Conservation (phyloP, 92 coral and sea anemone species). For the Hydrozoanthus gracilis region DNA sequence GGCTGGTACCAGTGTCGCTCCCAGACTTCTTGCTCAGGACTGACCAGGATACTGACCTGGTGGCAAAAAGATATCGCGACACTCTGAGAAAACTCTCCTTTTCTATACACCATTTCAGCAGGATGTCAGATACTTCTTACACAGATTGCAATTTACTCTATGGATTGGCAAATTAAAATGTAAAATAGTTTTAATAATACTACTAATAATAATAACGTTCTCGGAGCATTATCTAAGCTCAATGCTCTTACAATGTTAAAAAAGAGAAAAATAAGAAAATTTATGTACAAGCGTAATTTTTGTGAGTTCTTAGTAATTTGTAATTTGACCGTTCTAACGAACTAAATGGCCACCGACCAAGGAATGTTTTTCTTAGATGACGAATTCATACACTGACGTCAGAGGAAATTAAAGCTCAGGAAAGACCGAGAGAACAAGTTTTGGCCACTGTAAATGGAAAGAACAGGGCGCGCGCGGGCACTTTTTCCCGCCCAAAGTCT, state of each 20-base stretch:
- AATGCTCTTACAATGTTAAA: conserved; percentile 1
- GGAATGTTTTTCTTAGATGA: conserved; percentile 3
- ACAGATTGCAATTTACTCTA: conserved; percentile 3
- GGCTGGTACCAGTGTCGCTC: not conserved
- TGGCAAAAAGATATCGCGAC: conserved; percentile 6
- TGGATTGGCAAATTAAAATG: conserved; percentile 3
- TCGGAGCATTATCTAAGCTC: no score
- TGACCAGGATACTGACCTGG: conserved; percentile 3
- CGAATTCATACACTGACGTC: conserved; percentile 6
- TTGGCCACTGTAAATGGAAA: not conserved
- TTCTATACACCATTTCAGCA: not conserved
- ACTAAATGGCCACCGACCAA: conserved; percentile 6
- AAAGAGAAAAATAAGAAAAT: conserved; percentile 1
- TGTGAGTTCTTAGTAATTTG: conserved; percentile 3
- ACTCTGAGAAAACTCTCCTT: not conserved
- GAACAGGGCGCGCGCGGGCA: conserved; percentile 6
- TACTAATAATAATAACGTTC: no score
- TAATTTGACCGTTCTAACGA: conserved; percentile 4
- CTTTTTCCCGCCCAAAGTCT: conserved; percentile 6
- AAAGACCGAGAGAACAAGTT: conserved; percentile 3
- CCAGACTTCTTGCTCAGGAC: not conserved
- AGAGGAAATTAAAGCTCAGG: conserved; percentile 5
- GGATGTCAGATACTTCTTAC: conserved; percentile 5
- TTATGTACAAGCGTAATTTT: conserved; percentile 2
- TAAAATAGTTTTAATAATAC: no score